Base-by-base conservation (phyloP, 2,797 vertebrate genomes). In the Molossus molossus region DNA sequence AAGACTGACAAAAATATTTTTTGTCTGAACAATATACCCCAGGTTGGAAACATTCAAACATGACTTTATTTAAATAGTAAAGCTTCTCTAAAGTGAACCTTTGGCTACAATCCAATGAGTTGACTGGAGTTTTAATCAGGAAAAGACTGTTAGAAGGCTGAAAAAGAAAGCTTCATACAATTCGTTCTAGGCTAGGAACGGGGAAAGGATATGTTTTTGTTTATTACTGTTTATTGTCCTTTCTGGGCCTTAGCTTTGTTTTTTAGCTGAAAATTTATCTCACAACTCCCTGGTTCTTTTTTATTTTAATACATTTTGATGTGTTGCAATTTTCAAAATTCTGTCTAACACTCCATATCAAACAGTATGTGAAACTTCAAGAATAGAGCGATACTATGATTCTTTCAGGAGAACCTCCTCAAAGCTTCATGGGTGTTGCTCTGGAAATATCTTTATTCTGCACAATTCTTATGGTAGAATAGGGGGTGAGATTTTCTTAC, bases 1-100 rank as follows among this genome's bases (percentile, higher is more conserved):
- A 98, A 98, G 96, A 98, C 97, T 96, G 96, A 98, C 96, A 98
- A 98, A 98, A 98, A 97, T 98, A 98, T 93, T 97, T 98, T 98
- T 97, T 88, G 92, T 97, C 96, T 97, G 77, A 97, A 97, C 96
- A 97, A 97, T 94, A 85, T 95, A 95, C 57, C 97, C 97, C 98
- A 98, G 96, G 94, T 98, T 98, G 98, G 98, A 98, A 98, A 98
- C 96, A 98, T 98, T 98, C 97, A 98, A 95, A 96, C 70, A 96
- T 86, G 53, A 97, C 96, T 96, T 97, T 91, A 57, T 95, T 91
- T 93, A 92, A 93, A 73, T 94, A 96, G 96, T 96, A 97, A 98
- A 97, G 87, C 96, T 95, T 90, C 90, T 92, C 58, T 97, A 92
- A 89, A 53, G 81, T 94, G 83, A 96, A 98, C 90, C 96, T 98